Evolutionary conservation across 2,888 invertebrate species (phyloP).

Genomic region (Conomelus anceps): DNA sequence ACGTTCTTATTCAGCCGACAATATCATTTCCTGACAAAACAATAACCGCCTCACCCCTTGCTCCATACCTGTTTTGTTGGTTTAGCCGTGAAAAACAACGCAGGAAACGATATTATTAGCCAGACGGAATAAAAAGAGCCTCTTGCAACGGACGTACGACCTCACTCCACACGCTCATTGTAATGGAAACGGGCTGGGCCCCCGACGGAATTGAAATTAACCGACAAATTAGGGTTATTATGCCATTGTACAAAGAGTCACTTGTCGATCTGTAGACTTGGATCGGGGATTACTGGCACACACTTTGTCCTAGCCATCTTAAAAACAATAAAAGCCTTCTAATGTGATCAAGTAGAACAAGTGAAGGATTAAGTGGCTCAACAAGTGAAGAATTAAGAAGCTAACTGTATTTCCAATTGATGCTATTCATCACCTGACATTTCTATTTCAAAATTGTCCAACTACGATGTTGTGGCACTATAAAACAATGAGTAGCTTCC

Average conservation of each 20-base stretch:
- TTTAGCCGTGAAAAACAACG: not conserved
- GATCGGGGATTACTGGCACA: not conserved
- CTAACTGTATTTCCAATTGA: not conserved
- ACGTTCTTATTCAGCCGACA: not conserved
- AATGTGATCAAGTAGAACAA: not conserved
- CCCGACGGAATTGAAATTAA: not conserved
- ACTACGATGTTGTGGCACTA: not conserved
- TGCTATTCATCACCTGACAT: not conserved
- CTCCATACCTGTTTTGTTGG: not conserved
- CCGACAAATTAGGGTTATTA: not conserved
- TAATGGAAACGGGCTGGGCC: not conserved
- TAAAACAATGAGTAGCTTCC: not conserved
- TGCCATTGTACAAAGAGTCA: not conserved
- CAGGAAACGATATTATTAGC: not conserved
- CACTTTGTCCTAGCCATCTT: not conserved
- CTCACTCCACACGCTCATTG: not conserved
- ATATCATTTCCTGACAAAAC: not conserved
- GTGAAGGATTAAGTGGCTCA: not conserved
- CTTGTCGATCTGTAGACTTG: not conserved
- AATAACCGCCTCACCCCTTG: not conserved
- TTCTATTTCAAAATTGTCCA: not conserved
- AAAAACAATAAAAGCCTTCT: not conserved
- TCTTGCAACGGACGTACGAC: not conserved
- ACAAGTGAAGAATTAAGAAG: not conserved
- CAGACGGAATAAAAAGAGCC: not conserved